A percentile compares a stretch with the other conserved stretches of the same genome.
Evolutionary conservation across 2,113 vertebrate species (phyloP).

Genomic region (Heterotis niloticus): DNA sequence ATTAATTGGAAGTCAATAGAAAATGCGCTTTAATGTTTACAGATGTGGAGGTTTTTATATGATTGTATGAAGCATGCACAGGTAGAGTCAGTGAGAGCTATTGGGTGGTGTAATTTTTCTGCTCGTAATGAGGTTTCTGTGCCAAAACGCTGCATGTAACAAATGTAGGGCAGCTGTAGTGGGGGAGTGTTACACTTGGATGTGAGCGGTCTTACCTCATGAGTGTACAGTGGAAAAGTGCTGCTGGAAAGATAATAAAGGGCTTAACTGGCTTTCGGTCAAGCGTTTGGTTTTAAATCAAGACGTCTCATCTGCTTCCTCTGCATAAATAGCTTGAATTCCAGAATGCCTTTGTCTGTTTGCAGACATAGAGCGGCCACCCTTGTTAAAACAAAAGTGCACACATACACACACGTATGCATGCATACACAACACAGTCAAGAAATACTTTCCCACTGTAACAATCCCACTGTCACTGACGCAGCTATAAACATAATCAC

Average conservation of each 20-base stretch:
- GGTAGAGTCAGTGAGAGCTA: constrained; percentile 50
- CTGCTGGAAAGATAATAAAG: constrained; percentile 90
- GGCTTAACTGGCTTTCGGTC: constrained; percentile 84
- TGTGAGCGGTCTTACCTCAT: constrained; percentile 70
- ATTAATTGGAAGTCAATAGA: constrained; percentile 55
- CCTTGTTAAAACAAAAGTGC: constrained; percentile 12
- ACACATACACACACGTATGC: constrained; percentile 34
- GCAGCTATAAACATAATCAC: background rate
- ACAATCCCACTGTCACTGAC: constrained; percentile 7
- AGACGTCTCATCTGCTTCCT: constrained; percentile 95
- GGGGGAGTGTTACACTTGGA: constrained; percentile 75
- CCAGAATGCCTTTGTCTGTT: constrained; percentile 85
- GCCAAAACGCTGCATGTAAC: constrained; percentile 57
- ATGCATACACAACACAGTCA: constrained; percentile 25
- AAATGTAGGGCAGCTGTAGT: constrained; percentile 79
- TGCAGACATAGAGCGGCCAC: constrained; percentile 49
- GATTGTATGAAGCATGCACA: constrained; percentile 44
- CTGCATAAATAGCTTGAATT: constrained; percentile 74
- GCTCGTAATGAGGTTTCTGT: constrained; percentile 62
- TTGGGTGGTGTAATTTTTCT: constrained; percentile 39
- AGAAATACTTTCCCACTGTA: constrained; percentile 54
- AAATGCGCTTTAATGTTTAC: constrained; percentile 38
- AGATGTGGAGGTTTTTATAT: constrained; percentile 33
- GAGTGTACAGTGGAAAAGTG: constrained; percentile 77
- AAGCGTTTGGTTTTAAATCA: constrained; percentile 83